A percentile compares a stretch with the other conserved stretches of the same genome.
These are phyloP conservation scores for Leptosomus discolor DNA, from an alignment of 2,113 vertebrate species.

Conservation along the genomic window DNA sequence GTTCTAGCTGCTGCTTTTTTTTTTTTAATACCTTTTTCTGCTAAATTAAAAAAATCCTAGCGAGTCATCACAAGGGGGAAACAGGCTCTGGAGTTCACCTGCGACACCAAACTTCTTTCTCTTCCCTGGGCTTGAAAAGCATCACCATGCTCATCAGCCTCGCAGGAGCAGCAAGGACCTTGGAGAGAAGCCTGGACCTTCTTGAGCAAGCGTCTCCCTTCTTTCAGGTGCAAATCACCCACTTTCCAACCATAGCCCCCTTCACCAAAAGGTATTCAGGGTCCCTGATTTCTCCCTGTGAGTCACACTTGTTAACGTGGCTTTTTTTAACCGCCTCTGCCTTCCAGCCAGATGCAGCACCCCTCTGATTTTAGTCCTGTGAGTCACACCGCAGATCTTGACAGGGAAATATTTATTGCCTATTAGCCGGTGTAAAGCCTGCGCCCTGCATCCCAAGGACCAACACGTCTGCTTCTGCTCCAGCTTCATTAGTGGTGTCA, in stretches of 20 bases:
- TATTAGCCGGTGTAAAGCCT: rapidly evolving
- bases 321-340: neutral
- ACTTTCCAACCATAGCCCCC: neutral
- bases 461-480: neutral
- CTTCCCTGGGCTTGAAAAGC: neutral
- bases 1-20: neutral
- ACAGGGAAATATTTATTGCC: neutral
- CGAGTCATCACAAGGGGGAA: too few relatives aligned
- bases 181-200: neutral
- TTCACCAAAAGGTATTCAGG: neutral
- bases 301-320: rapidly evolving
- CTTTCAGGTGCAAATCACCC: neutral
- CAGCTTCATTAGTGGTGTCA: neutral
- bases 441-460: neutral
- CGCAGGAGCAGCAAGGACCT: neutral
- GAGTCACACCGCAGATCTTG: neutral
- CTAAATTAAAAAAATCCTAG: neutral
- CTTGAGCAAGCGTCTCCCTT: neutral
- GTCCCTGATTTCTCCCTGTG: rapidly evolving
- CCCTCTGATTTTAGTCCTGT: rapidly evolving
- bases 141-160: neutral
- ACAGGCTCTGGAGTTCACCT: neutral
- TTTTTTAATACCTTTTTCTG: neutral
- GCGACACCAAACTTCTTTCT: neutral
- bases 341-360: neutral